These are phyloP conservation scores for Myiotriccus ornatus DNA, from an alignment of 2,797 vertebrate genomes.

Conservation along the genomic window DNA sequence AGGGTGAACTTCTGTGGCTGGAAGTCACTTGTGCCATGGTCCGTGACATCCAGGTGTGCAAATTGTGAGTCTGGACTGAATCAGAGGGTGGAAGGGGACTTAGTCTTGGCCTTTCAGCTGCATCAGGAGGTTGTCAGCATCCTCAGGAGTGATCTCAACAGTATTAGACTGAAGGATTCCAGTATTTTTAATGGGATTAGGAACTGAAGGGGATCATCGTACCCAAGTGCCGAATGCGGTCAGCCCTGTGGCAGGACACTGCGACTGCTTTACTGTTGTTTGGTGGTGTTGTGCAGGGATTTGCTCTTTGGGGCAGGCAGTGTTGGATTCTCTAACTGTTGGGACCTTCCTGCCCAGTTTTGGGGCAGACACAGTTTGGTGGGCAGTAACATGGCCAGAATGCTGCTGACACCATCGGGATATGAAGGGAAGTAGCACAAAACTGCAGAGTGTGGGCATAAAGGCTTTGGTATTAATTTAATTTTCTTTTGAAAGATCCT, in stretches of 20 bases:
- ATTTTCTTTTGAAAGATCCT: not conserved
- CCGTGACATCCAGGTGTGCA: not conserved
- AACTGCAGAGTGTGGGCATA: not conserved
- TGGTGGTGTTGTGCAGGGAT: fast-evolving
- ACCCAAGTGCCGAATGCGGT: not conserved
- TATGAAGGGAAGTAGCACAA: not conserved
- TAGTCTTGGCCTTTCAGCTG: not conserved
- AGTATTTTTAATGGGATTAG: constrained; percentile 15
- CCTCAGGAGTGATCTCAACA: not conserved
- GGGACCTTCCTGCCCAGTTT: not conserved
- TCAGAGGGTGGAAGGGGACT: not conserved
- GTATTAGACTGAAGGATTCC: not conserved
- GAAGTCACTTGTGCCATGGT: not conserved
- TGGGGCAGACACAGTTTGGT: not conserved
- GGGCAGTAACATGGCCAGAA: not conserved
- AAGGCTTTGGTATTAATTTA: not conserved
- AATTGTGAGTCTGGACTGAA: fast-evolving
- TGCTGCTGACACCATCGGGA: fast-evolving
- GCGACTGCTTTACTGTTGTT: not conserved
- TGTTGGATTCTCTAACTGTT: not conserved
- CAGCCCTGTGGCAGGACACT: not conserved
- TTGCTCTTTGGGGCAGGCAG: not conserved
- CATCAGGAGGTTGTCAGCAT: not conserved
- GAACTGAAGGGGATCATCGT: not conserved
- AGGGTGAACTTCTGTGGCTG: not conserved